These are phyloP conservation scores for Chrysogorgia sp. DNA, from an alignment of 92 coral and sea anemone species.

Conservation along the genomic window DNA sequence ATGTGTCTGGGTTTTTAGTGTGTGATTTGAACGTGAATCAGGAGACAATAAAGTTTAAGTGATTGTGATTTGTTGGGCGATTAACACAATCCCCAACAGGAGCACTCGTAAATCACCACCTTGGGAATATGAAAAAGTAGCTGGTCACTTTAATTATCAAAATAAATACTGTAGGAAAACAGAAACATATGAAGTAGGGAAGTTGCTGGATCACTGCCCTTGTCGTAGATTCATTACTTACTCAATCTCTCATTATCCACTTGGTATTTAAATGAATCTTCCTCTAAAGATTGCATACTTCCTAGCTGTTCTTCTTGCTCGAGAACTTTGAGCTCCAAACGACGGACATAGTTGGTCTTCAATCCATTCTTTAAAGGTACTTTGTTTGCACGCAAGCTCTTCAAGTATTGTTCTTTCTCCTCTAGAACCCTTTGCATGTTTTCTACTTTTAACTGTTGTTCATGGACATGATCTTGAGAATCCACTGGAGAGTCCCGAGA, in stretches of 20 bases:
- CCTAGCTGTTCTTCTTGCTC: conserved; percentile 76
- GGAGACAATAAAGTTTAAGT: no score
- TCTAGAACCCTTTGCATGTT: conserved; percentile 77
- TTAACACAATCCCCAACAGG: no score
- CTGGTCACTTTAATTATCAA: no score
- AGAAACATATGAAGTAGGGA: no score
- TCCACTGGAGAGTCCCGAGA: conserved; percentile 21
- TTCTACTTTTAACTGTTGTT: conserved; percentile 86
- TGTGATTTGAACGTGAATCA: no score
- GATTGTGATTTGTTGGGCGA: no score
- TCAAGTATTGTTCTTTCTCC: conserved; percentile 74
- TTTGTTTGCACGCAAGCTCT: conserved; percentile 56
- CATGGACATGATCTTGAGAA: conserved; percentile 15
- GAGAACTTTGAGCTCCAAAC: conserved; percentile 72
- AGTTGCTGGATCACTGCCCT: no score
- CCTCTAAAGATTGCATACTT: conserved; percentile 68
- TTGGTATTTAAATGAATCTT: conserved; percentile 65
- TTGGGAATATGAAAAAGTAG: no score
- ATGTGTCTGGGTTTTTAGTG: no score
- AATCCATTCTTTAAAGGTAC: conserved; percentile 50
- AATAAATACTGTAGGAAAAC: no score
- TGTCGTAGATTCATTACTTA: conserved; percentile 33
- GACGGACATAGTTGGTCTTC: conserved; percentile 66
- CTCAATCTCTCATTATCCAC: conserved; percentile 76
- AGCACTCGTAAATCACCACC: no score